A percentile compares a stretch with the other conserved stretches of the same genome.
phyloP scores from a whole-genome alignment of 64 coral and sea anemone species.

The Pachyseris speciosa region DNA sequence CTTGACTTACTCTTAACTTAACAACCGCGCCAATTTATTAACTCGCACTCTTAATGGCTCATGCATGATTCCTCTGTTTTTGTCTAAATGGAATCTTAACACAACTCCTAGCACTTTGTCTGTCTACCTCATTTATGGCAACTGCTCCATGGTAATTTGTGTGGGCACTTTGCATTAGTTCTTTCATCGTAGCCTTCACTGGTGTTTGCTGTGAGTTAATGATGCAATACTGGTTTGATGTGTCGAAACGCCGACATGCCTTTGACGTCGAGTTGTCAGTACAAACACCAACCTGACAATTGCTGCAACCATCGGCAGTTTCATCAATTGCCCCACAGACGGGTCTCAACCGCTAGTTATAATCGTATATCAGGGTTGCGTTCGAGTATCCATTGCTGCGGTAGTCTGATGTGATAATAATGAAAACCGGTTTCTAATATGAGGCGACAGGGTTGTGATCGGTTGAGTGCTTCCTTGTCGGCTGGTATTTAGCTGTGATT shows the following conservation, averaged over 20 bases:
- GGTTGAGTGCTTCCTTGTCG: too few relatives aligned
- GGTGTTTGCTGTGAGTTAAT: not conserved
- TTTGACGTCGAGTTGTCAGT: too few relatives aligned
- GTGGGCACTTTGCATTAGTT: not conserved
- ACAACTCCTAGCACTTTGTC: not conserved
- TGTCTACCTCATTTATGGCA: not conserved
- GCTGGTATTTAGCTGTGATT: too few relatives aligned
- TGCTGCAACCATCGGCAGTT: too few relatives aligned
- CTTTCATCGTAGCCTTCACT: not conserved
- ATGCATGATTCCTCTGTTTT: too few relatives aligned
- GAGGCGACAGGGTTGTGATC: too few relatives aligned
- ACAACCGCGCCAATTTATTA: not conserved
- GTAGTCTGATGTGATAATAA: too few relatives aligned
- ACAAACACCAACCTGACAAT: too few relatives aligned
- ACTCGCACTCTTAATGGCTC: not conserved
- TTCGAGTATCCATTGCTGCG: too few relatives aligned
- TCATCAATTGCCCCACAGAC: not conserved
- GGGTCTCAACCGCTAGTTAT: not conserved
- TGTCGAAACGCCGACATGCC: not conserved
- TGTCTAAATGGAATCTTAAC: not conserved
- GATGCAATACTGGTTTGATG: not conserved
- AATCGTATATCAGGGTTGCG: too few relatives aligned
- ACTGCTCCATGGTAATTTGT: not conserved
- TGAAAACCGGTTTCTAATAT: too few relatives aligned
- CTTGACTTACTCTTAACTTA: not conserved